phyloP scores from a whole-genome alignment of 2,888 invertebrate species.

The Acronicta psi region DNA sequence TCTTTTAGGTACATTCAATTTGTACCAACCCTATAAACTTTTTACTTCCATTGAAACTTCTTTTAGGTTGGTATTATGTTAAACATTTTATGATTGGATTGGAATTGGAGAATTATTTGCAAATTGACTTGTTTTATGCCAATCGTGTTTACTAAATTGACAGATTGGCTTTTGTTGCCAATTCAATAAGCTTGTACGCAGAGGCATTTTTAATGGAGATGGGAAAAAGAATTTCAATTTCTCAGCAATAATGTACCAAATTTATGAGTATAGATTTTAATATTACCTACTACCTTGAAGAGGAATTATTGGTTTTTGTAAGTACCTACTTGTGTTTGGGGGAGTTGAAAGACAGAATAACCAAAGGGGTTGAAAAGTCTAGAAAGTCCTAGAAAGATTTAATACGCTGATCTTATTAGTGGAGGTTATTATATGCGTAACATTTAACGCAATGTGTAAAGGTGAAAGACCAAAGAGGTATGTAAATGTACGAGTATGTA shows the following conservation, averaged over 20 bases:
- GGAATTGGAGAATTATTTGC: conserved; percentile 17
- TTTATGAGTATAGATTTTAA: too few relatives aligned
- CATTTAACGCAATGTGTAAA: too few relatives aligned
- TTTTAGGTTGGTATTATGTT: conserved; percentile 13
- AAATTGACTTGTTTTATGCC: conserved; percentile 19
- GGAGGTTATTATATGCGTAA: too few relatives aligned
- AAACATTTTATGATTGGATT: conserved; percentile 30
- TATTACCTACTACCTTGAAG: not conserved
- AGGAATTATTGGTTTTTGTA: not conserved
- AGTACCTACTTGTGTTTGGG: too few relatives aligned
- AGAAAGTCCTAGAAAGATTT: too few relatives aligned
- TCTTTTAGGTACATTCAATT: conserved; percentile 17
- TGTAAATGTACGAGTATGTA: too few relatives aligned
- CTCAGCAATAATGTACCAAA: not conserved
- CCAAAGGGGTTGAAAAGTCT: too few relatives aligned
- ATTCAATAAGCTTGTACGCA: conserved; percentile 7
- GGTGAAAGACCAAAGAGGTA: too few relatives aligned
- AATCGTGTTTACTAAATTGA: conserved; percentile 20
- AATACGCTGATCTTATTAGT: too few relatives aligned
- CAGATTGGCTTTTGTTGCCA: conserved; percentile 7
- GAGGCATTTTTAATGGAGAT: not conserved
- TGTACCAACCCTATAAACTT: conserved; percentile 17
- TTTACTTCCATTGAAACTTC: conserved; percentile 20
- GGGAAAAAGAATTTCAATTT: not conserved
- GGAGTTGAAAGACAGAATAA: too few relatives aligned